Conservation (phyloP, 2,113 vertebrate genomes). For the Psilopsiagon aurifrons region DNA sequence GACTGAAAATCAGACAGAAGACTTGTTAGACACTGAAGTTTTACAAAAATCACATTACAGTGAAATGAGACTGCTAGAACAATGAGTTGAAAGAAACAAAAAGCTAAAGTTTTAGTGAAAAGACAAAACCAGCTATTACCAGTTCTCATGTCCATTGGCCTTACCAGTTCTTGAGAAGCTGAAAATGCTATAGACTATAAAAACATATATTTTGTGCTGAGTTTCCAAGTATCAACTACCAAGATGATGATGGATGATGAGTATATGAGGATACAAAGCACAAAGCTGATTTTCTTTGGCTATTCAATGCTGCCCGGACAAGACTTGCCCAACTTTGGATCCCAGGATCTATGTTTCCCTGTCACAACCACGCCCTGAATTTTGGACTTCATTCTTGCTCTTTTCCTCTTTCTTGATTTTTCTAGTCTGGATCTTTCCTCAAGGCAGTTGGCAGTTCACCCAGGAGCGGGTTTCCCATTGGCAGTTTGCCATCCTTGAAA, state of each 20-base stretch:
- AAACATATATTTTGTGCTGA: background rate
- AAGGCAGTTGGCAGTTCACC: background rate
- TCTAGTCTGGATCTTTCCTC: background rate
- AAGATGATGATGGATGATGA: background rate
- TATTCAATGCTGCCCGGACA: background rate
- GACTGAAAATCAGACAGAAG: background rate
- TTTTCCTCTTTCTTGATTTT: background rate
- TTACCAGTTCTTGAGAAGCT: fast-evolving
- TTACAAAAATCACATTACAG: background rate
- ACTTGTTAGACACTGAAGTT: background rate
- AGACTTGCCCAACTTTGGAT: background rate
- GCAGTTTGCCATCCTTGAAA: background rate
- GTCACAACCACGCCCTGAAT: fast-evolving
- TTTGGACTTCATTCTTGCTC: background rate
- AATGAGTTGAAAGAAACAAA: background rate
- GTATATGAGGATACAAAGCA: background rate
- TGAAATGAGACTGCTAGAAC: background rate
- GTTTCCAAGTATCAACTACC: background rate
- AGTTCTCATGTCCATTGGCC: fast-evolving
- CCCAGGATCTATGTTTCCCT: background rate
- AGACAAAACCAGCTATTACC: background rate
- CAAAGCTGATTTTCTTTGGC: background rate
- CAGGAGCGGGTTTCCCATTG: background rate
- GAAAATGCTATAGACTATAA: background rate
- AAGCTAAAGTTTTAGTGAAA: background rate